Base-by-base conservation (phyloP, 1,140 invertebrate genomes). In the Solenopsis fugax region DNA sequence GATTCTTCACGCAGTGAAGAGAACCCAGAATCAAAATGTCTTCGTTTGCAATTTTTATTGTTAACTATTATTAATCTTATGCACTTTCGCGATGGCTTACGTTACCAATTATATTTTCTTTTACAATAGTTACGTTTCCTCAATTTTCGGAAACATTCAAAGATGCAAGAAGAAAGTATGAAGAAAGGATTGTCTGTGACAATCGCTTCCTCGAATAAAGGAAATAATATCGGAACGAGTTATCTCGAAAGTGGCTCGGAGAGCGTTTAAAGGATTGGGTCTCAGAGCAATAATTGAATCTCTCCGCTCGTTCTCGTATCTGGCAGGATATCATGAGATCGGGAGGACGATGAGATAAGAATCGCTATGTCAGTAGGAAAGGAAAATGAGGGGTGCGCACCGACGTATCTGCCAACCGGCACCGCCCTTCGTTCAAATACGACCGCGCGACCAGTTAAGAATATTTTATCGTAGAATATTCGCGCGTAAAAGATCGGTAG, bases 401-500 rank as follows among this genome's bases (percentile, higher is more conserved):
- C 50, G 67, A 75, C 75, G 67, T 88, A 88, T 82, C 85, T 72
- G 64, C 88, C 86, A 86, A 85, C 50, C 88, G 91, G 52, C 84
- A 71, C 88, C 89, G 88, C 88, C 89, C 88, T 89, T 84, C 75
- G 77, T 58, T 78, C 89, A 81, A 87, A 87, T 80, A 89, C 85
- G 85, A 77, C 58, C 69, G 84, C 72, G 87, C 65, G 80, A 75
- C 72, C 89, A 88, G 91, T 90, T 86, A 80, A 88, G 90, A 91
- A 92, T 91, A 92, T 93, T 93, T 93, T 89, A 92, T 92, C 91
- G 85, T 45, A 85, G 89, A 93, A 93, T 93, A 93, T 93, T 92
- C 77, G 37, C 65, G 71, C 56, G 58, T 72, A 72, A 7, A 56
- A 56, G 18, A 73, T 76, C 78, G 62, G 65, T 58, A 67, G 41